These are phyloP conservation scores for Lota lota DNA, from an alignment of 2,113 vertebrate species.

Conservation along the genomic window DNA sequence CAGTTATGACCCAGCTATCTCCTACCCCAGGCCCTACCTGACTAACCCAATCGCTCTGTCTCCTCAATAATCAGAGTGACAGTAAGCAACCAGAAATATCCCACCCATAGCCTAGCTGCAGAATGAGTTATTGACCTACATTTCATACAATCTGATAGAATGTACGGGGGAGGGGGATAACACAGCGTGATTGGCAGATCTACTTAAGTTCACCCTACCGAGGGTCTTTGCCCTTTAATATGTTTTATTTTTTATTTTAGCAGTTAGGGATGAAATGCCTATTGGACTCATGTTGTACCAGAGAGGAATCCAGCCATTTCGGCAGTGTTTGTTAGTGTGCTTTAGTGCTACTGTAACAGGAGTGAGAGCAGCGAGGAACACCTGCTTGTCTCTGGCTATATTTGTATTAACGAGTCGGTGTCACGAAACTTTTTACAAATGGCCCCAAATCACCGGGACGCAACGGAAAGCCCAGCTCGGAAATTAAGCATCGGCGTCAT, in stretches of 20 bases:
- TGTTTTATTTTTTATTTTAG: too few species aligned
- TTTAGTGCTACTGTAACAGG: conserved; percentile 49
- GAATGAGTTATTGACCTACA: conserved; percentile 66
- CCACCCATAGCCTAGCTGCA: conserved; percentile 54
- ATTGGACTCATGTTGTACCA: too few species aligned
- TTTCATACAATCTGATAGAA: conserved; percentile 56
- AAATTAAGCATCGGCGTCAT: conserved; percentile 79
- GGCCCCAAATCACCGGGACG: conserved; percentile 55
- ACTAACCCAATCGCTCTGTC: conserved; percentile 62
- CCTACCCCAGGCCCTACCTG: conserved; percentile 56
- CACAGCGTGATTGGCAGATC: conserved; percentile 52
- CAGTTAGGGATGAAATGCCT: too few species aligned
- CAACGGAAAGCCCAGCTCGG: conserved; percentile 64
- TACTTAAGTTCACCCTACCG: conserved; percentile 40
- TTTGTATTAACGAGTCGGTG: conserved; percentile 66
- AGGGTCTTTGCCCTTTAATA: conserved; percentile 15
- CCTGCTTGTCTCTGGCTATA: conserved; percentile 56
- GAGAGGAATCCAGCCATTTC: not conserved
- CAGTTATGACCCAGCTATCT: conserved; percentile 54
- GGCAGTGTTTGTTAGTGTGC: not conserved
- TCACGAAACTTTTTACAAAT: conserved; percentile 80
- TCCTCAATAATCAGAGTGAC: conserved; percentile 68
- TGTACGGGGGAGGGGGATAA: not conserved
- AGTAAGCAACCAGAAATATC: conserved; percentile 59
- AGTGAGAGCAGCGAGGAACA: conserved; percentile 46